Evolutionary conservation across 1,140 invertebrate genomes (phyloP).

Genomic region (Drosophila mauritiana): DNA sequence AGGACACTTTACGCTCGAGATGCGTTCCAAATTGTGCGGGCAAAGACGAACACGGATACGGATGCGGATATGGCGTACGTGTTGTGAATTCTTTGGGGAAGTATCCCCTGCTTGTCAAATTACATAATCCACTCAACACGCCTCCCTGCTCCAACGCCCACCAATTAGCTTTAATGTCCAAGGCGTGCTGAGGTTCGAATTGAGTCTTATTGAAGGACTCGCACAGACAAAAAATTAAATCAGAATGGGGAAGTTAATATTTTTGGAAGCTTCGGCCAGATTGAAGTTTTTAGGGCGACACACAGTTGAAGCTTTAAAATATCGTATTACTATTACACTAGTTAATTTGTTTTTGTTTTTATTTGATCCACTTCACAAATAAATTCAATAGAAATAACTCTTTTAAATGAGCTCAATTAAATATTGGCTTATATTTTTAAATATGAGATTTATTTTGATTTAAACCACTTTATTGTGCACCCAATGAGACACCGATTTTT

Average conservation of each 20-base stretch:
- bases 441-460: neutral
- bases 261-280: neutral
- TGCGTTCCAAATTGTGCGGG: conserved; percentile 63
- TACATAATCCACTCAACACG: conserved; percentile 56
- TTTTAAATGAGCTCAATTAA: too few species aligned
- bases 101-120: conserved; percentile 46
- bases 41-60: conserved; percentile 56
- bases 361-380: neutral
- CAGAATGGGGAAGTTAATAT: too few species aligned
- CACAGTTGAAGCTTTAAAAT: neutral
- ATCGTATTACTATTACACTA: neutral
- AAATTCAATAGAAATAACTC: too few species aligned
- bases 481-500: conserved; percentile 39
- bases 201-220: conserved; percentile 20
- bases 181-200: conserved; percentile 59
- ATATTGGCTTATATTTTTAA: too few species aligned
- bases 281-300: neutral
- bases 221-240: neutral
- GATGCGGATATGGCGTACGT: conserved; percentile 62
- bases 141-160: neutral
- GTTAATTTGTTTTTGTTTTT: neutral
- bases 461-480: neutral
- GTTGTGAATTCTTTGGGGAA: conserved; percentile 60
- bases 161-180: conserved; percentile 51
- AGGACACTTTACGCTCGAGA: conserved; percentile 80